A percentile compares a stretch with the other conserved stretches of the same genome.
These are phyloP conservation scores for Drosophila mulleri DNA, from an alignment of 2,888 invertebrate genomes.

Conservation along the genomic window DNA sequence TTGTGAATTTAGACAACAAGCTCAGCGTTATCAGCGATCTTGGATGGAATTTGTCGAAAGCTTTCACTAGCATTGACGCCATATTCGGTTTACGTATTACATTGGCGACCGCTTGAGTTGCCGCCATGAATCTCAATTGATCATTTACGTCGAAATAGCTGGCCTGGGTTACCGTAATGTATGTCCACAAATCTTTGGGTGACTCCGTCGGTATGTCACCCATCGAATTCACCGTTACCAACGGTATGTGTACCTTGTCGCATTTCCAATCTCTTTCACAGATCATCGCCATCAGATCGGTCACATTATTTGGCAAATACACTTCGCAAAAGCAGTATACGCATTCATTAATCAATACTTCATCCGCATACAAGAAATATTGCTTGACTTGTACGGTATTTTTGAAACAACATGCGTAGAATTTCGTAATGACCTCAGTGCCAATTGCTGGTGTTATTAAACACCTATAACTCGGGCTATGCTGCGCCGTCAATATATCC, in stretches of 20 bases:
- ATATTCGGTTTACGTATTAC: fast-evolving
- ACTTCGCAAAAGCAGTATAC: constrained; percentile 31
- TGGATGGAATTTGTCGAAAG: not conserved
- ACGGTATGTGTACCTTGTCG: not conserved
- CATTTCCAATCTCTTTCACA: constrained; percentile 41
- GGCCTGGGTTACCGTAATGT: constrained; percentile 3
- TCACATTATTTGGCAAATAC: constrained; percentile 27
- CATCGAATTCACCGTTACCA: too few relatives aligned
- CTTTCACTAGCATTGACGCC: not conserved
- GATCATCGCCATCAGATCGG: constrained; percentile 22
- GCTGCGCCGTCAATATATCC: not conserved
- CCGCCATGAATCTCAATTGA: not conserved
- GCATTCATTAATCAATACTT: constrained; percentile 50
- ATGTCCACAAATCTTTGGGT: not conserved
- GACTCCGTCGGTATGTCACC: not conserved
- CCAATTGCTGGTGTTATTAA: constrained; percentile 30
- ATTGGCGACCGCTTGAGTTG: constrained; percentile 23
- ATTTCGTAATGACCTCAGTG: constrained; percentile 44
- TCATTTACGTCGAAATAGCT: not conserved
- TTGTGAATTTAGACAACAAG: constrained; percentile 47
- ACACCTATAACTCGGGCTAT: too few relatives aligned
- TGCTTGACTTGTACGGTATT: not conserved
- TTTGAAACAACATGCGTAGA: constrained; percentile 33
- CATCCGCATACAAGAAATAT: constrained; percentile 41
- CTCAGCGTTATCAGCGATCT: constrained; percentile 10